Evolutionary conservation across 30 jellyfish, hydroid and myxozoan genomes (phyloP), one percentile per base, ranked within the genome.

Genomic region (Pelagia noctiluca): DNA sequence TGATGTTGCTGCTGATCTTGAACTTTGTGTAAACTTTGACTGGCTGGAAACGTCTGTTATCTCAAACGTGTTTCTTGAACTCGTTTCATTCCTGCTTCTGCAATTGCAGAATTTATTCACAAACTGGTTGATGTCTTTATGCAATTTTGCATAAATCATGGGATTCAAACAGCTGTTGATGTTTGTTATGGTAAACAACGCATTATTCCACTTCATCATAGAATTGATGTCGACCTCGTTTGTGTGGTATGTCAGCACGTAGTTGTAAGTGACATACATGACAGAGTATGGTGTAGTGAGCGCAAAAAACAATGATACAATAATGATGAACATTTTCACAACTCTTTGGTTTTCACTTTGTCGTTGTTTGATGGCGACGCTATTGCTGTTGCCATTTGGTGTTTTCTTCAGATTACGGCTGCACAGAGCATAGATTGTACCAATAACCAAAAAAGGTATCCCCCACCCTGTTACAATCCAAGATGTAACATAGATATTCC

Each of bases 101-200:
- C n/a, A n/a, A n/a, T n/a, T n/a, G n/a, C n/a, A n/a, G n/a, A 52
- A 2, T 19, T 52, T 52, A 25, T 52, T 52, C 28, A 52, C 68
- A 52, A 52, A 52, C 26, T 25, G 68, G 26, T 52, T 52, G 68
- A 52, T 52, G 16, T 52, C 68, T 3, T 19, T 62, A 21, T 83
- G 81, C 81, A 76, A 28, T 57, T 50, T 69, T 50, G 89, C 89
- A 42, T 85, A 85, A 34, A 85, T 48, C 30, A 85, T 18, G 1
- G 95, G 95, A 50, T 85, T 85, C 35, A 75, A 36, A 78, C 95
- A 85, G 78, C 88, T 75, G 50, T 85, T 85, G 63, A 63, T 12
- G 26, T 21, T 71, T 29, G 84, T 71, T 23, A 75, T 7, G 21
- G 52, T 78, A 34, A 63, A 61, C 7, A 85, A 72, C 22, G 88